Percentiles rank a stretch among this genome's conserved stretches.
These are phyloP conservation scores for Crossaster papposus DNA, from an alignment of 53 echinoderm and acorn worm genomes.

Conservation along the genomic window DNA sequence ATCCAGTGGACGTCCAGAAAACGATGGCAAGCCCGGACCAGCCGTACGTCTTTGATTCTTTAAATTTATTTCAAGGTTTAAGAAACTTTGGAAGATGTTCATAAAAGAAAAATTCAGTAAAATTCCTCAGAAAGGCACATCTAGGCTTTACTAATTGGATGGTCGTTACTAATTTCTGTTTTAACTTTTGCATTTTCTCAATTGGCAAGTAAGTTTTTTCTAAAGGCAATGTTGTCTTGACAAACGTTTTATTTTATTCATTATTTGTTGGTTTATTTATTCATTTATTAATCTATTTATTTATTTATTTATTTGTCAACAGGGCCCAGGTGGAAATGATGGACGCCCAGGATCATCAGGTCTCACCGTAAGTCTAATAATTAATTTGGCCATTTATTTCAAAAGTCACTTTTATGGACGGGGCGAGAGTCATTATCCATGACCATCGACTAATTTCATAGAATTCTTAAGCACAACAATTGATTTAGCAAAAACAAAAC, in stretches of 20 bases:
- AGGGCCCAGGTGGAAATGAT: slow-evolving; percentile 60
- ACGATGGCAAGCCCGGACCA: slow-evolving; percentile 76
- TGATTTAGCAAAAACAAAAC: no score
- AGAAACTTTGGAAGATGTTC: neutral
- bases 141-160: no score
- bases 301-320: neutral
- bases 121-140: neutral
- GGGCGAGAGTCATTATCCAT: neutral
- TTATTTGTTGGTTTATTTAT: neutral
- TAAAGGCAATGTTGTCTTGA: no score
- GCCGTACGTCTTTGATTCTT: slow-evolving; percentile 57
- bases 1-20: slow-evolving; percentile 66
- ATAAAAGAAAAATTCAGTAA: neutral
- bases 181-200: no score
- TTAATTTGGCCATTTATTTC: no score
- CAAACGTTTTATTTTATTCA: no score
- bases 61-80: neutral
- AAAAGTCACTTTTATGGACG: neutral
- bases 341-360: slow-evolving; percentile 35
- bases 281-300: neutral
- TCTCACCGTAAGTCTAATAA: neutral
- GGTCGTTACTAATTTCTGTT: no score
- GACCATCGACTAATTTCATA: no score
- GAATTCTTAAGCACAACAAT: no score
- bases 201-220: no score